A percentile compares a stretch with the other conserved stretches of the same genome.
phyloP scores from a whole-genome alignment of 2,113 vertebrate species.

The Chelonoidis abingdonii region DNA sequence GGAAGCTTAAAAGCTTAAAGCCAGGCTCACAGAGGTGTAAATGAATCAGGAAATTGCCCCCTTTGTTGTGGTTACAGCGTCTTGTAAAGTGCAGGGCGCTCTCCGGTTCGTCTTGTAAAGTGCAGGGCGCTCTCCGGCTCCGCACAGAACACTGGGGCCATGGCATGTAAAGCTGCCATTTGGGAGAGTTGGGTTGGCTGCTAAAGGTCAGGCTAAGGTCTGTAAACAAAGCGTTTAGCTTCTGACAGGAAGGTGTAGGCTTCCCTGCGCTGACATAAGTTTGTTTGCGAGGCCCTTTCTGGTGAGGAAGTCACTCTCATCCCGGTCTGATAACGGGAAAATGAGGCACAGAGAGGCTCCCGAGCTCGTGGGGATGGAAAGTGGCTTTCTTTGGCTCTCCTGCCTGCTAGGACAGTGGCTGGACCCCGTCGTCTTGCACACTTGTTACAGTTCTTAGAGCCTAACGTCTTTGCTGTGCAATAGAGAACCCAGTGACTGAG shows the following conservation, averaged over 20 bases:
- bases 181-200: background rate
- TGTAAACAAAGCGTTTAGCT: constrained; percentile 21
- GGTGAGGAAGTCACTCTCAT: background rate
- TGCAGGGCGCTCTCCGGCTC: background rate
- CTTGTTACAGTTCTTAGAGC: rapidly evolving
- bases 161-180: background rate
- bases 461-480: rapidly evolving
- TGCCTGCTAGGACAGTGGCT: rapidly evolving
- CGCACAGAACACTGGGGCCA: background rate
- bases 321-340: constrained; percentile 11
- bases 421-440: background rate
- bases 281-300: constrained; percentile 54
- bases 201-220: background rate
- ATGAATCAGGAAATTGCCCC: background rate
- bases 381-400: constrained; percentile 8
- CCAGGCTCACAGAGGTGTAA: background rate
- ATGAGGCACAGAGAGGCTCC: background rate
- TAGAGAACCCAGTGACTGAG: background rate
- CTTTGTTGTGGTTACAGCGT: constrained; percentile 19
- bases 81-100: background rate
- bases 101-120: background rate
- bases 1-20: background rate
- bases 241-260: constrained; percentile 57
- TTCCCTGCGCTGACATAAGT: constrained; percentile 64
- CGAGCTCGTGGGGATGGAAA: background rate